Percentiles rank a stretch among this genome's conserved stretches.
phyloP scores from a whole-genome alignment of 1,140 invertebrate genomes.

The Brachionus koreanus region DNA sequence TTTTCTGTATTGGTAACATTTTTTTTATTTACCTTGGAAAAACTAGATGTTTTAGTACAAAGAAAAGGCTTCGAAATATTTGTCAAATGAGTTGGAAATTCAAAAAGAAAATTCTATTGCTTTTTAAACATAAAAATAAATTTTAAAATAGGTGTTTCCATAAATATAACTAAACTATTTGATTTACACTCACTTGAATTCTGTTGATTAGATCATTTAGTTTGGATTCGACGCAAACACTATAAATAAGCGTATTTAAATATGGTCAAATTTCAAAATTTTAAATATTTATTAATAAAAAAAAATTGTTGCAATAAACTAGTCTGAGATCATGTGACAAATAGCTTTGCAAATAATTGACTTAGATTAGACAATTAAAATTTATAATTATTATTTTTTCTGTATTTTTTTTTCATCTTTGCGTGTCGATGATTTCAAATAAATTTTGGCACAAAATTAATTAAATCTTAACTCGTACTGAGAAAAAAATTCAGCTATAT shows the following conservation, averaged over 20 bases:
- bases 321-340: background rate
- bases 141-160: background rate
- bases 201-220: background rate
- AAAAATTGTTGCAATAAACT: background rate
- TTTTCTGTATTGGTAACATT: background rate
- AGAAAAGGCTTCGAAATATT: background rate
- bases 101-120: background rate
- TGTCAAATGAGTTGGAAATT: constrained; percentile 2
- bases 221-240: background rate
- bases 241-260: background rate
- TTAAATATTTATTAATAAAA: background rate
- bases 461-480: background rate
- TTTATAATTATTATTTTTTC: background rate
- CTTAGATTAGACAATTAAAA: background rate
- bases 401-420: background rate
- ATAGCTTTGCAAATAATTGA: background rate
- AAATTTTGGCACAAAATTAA: background rate
- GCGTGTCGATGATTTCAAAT: background rate
- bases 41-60: background rate
- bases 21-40: background rate
- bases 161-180: background rate
- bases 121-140: background rate
- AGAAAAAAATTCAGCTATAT: background rate
- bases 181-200: background rate
- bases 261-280: background rate